phyloP scores from a whole-genome alignment of 2,888 invertebrate genomes.

The Andrena praecox region DNA sequence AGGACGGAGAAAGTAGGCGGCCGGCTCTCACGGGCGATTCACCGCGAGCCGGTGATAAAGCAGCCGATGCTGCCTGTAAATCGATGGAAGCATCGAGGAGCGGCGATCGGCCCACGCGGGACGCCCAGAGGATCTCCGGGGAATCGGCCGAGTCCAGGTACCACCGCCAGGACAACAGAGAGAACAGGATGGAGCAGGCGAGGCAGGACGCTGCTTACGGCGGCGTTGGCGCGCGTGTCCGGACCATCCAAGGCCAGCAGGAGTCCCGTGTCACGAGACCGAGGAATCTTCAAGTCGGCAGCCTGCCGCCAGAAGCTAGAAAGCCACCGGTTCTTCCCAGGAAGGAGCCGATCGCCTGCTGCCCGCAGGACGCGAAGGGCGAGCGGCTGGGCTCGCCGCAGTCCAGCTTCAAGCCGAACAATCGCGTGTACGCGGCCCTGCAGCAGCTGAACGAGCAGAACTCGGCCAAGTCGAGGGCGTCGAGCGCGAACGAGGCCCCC shows the following conservation, averaged over 20 bases:
- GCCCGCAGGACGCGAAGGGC: slow-evolving; percentile 67
- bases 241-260: slow-evolving; percentile 67
- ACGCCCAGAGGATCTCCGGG: slow-evolving; percentile 29
- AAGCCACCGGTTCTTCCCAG: slow-evolving; percentile 74
- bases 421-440: slow-evolving; percentile 67
- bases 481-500: slow-evolving; percentile 49
- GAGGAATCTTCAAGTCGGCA: slow-evolving; percentile 49
- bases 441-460: slow-evolving; percentile 71
- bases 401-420: slow-evolving; percentile 78
- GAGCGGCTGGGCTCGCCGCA: slow-evolving; percentile 54
- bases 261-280: slow-evolving; percentile 60
- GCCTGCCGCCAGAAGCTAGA: slow-evolving; percentile 60
- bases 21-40: slow-evolving; percentile 65
- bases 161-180: slow-evolving; percentile 30
- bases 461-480: slow-evolving; percentile 45
- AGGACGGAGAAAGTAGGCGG: slow-evolving; percentile 79
- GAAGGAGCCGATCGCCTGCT: slow-evolving; percentile 58
- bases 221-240: slow-evolving; percentile 68
- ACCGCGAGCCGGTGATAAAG: slow-evolving; percentile 63
- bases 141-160: slow-evolving; percentile 40
- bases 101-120: slow-evolving; percentile 53
- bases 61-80: slow-evolving; percentile 65
- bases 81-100: slow-evolving; percentile 62
- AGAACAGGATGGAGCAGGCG: slow-evolving; percentile 50
- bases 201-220: slow-evolving; percentile 63